phyloP scores from a whole-genome alignment of 2,888 invertebrate species.

The Drosophila nr. fundita region DNA sequence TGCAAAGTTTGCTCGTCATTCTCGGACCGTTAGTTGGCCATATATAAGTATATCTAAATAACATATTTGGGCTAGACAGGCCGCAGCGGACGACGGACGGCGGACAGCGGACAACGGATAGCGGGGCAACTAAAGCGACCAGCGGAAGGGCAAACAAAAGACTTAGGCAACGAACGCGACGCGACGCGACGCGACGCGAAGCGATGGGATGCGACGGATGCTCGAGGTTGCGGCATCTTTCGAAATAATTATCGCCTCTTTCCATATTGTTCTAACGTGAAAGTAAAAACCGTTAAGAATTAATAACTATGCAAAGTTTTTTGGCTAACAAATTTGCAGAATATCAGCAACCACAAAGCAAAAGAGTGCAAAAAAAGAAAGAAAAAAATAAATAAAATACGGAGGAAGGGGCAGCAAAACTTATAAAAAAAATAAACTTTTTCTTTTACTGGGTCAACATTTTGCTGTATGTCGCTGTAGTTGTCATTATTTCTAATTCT shows the following conservation, averaged over 20 bases:
- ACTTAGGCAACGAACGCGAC: conserved; percentile 58
- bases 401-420: conserved; percentile 35
- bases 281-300: conserved; percentile 81
- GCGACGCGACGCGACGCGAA: background rate
- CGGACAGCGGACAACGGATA: background rate
- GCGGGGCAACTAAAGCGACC: conserved; percentile 19
- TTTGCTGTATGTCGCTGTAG: conserved; percentile 40
- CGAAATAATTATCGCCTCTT: conserved; percentile 76
- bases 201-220: conserved; percentile 29
- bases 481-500: conserved; percentile 44
- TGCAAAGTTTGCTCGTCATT: conserved; percentile 64
- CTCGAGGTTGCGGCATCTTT: conserved; percentile 59
- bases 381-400: no score
- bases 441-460: conserved; percentile 76
- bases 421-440: conserved; percentile 75
- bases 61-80: conserved; percentile 57
- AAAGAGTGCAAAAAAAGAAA: conserved; percentile 28
- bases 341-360: conserved; percentile 15
- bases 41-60: conserved; percentile 59
- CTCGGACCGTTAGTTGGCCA: conserved; percentile 68
- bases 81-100: background rate
- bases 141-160: conserved; percentile 69
- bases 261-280: conserved; percentile 81
- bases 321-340: conserved; percentile 54
- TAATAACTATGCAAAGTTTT: conserved; percentile 65